These are phyloP conservation scores for Caenorhabditis japonica DNA, from an alignment of 2,888 invertebrate genomes.

Conservation along the genomic window DNA sequence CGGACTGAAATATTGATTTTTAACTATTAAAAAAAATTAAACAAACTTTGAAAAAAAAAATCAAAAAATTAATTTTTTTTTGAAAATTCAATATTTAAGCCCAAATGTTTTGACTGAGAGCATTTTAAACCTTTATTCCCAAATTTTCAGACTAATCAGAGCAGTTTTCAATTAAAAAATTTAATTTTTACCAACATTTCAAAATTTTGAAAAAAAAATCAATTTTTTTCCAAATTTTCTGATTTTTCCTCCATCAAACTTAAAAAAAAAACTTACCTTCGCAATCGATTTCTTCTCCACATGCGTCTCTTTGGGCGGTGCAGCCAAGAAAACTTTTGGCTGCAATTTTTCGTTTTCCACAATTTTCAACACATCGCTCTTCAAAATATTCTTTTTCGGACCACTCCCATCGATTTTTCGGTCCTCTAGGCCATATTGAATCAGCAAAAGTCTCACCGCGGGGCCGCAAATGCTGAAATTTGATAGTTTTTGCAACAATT, in stretches of 20 bases:
- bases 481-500: too few species aligned
- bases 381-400: constrained; percentile 82
- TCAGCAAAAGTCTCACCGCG: constrained; percentile 82
- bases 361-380: constrained; percentile 78
- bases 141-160: too few species aligned
- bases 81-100: constrained; percentile 1
- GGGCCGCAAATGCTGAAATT: constrained; percentile 83
- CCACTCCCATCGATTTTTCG: constrained; percentile 80
- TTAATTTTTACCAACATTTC: too few species aligned
- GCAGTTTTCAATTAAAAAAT: too few species aligned
- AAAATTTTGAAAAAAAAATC: too few species aligned
- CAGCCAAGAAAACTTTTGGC: constrained; percentile 42
- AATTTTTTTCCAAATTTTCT: neutral
- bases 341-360: constrained; percentile 62
- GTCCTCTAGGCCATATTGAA: constrained; percentile 81
- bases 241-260: constrained; percentile 5
- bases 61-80: too few species aligned
- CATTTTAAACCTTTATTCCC: neutral
- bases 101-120: neutral
- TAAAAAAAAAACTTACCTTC: constrained; percentile 10
- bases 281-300: constrained; percentile 19
- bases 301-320: constrained; percentile 28
- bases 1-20: too few species aligned
- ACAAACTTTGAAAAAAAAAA: too few species aligned
- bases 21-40: too few species aligned